Conservation (phyloP, 2,797 vertebrate genomes). For the Manis pentadactyla region DNA sequence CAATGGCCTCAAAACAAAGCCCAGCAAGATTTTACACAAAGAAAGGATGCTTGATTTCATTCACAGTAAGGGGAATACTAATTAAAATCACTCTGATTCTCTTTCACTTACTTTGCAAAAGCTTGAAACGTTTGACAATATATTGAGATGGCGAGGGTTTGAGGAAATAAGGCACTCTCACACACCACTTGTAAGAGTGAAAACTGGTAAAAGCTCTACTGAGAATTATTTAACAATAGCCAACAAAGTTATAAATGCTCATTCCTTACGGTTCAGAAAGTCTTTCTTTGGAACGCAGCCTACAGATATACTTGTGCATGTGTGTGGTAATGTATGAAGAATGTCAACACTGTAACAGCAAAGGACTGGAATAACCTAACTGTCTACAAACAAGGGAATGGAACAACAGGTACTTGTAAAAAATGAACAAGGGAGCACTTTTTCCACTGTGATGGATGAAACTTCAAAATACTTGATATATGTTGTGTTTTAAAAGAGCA, state of each 20-base stretch:
- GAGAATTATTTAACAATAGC: background rate
- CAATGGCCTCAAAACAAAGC: background rate
- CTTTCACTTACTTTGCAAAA: constrained; percentile 47
- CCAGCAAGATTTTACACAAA: background rate
- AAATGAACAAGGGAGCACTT: background rate
- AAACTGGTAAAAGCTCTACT: constrained; percentile 7
- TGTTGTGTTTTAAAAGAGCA: background rate
- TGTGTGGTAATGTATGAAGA: background rate
- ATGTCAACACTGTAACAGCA: background rate
- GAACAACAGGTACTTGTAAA: background rate
- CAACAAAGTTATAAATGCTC: constrained; percentile 16
- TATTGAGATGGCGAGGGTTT: background rate
- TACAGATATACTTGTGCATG: background rate
- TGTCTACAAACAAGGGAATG: background rate
- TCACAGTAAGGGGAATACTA: background rate
- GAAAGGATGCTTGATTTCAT: background rate
- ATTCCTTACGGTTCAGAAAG: background rate
- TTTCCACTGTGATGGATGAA: constrained; percentile 5
- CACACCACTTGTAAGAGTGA: background rate
- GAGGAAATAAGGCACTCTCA: constrained; percentile 6
- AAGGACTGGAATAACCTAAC: background rate
- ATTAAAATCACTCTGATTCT: constrained; percentile 29
- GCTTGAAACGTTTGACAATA: background rate
- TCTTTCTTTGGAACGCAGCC: background rate
- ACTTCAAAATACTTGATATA: background rate